These are phyloP conservation scores for Tuberolachnus salignus DNA, from an alignment of 2,888 invertebrate genomes.

Conservation along the genomic window DNA sequence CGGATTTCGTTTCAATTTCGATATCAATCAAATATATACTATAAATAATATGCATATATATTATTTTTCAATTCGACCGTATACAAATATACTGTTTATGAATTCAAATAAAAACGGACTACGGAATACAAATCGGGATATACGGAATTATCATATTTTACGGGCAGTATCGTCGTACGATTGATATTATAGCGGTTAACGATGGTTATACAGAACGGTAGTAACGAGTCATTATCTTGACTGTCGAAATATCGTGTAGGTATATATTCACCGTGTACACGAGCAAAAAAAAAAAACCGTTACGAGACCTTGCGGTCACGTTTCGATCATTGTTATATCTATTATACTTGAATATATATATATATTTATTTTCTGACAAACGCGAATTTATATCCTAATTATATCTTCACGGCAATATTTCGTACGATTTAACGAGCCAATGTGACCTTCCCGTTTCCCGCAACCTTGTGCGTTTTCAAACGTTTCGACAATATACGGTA, in stretches of 20 bases:
- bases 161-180: too few relatives aligned
- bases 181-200: too few relatives aligned
- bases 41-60: too few relatives aligned
- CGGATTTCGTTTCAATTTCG: too few relatives aligned
- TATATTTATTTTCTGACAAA: conserved; percentile 20
- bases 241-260: neutral
- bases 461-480: conserved; percentile 38
- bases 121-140: too few relatives aligned
- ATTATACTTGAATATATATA: neutral
- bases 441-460: conserved; percentile 40
- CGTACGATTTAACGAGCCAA: conserved; percentile 28
- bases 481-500: conserved; percentile 50
- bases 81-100: neutral
- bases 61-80: too few relatives aligned
- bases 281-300: conserved; percentile 34
- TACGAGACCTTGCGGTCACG: conserved; percentile 25
- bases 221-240: too few relatives aligned
- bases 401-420: conserved; percentile 35
- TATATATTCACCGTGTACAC: too few relatives aligned
- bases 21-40: neutral
- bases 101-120: too few relatives aligned
- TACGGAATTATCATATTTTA: too few relatives aligned
- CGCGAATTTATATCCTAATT: conserved; percentile 39
- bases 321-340: conserved; percentile 28
- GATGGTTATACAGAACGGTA: too few relatives aligned